phyloP scores from a whole-genome alignment of 2,797 vertebrate species.

The Aeoliscus strigatus region DNA sequence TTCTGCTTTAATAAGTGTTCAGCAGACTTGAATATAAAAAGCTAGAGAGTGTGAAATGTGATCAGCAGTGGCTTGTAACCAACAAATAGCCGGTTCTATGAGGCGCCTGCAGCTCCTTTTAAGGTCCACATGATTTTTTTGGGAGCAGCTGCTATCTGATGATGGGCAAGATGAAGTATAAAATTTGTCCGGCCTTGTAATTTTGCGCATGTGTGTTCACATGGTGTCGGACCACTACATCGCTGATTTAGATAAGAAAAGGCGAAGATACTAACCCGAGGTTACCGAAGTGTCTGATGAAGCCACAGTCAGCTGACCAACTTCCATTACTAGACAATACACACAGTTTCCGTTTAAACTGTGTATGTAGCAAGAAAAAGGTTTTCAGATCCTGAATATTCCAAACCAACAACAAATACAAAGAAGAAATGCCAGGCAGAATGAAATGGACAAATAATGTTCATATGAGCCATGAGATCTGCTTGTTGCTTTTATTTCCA shows the following conservation, averaged over 20 bases:
- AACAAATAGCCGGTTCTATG: conserved; percentile 11
- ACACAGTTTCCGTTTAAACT: too few species aligned
- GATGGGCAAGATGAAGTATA: conserved; percentile 7
- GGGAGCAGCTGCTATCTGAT: conserved; percentile 13
- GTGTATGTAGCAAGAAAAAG: too few species aligned
- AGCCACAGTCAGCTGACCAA: too few species aligned
- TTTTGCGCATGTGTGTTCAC: conserved; percentile 14
- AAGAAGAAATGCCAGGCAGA: too few species aligned
- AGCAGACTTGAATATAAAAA: neutral
- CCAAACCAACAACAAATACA: too few species aligned
- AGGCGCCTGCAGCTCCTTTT: conserved; percentile 9
- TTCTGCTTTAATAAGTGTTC: neutral
- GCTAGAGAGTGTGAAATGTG: conserved; percentile 8
- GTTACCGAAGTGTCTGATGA: too few species aligned
- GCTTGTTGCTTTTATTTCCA: conserved; percentile 31
- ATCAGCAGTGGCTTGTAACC: conserved; percentile 9
- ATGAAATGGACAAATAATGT: conserved; percentile 4
- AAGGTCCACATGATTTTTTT: conserved; percentile 3
- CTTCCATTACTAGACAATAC: too few species aligned
- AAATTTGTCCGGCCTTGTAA: conserved; percentile 16
- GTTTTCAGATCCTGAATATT: too few species aligned
- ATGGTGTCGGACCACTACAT: too few species aligned
- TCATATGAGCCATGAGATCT: conserved; percentile 14
- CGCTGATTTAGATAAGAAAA: too few species aligned
- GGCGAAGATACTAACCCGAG: too few species aligned